Conservation (phyloP, 2,888 invertebrate species). For the Watsonalla cultraria region DNA sequence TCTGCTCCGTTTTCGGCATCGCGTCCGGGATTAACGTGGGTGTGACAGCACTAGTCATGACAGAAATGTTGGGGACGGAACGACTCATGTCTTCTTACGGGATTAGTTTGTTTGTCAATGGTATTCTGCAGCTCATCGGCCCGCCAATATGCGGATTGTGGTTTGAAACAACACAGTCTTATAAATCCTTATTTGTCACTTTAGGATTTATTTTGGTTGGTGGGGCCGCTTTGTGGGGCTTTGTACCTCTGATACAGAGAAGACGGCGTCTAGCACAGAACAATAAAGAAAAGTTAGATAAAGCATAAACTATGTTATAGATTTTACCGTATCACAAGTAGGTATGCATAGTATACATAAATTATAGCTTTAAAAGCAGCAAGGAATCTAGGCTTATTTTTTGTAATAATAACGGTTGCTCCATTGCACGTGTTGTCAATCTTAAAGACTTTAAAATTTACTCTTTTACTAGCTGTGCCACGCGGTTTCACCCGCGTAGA, state of each 20-base stretch:
- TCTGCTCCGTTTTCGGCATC: conserved; percentile 88
- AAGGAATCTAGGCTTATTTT: too few relatives aligned
- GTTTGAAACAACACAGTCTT: conserved; percentile 81
- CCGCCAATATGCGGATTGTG: conserved; percentile 90
- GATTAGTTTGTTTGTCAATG: conserved; percentile 90
- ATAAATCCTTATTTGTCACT: conserved; percentile 85
- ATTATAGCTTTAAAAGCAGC: too few relatives aligned
- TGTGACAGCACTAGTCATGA: conserved; percentile 92
- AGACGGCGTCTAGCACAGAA: conserved; percentile 38
- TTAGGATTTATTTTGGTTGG: conserved; percentile 85
- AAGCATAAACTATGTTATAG: conserved; percentile 27
- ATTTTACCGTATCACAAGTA: too few relatives aligned
- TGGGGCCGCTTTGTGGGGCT: conserved; percentile 86
- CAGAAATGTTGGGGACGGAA: conserved; percentile 91
- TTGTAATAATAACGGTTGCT: too few relatives aligned
- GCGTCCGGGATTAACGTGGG: conserved; percentile 92
- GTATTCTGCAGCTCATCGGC: conserved; percentile 87
- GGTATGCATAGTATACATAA: too few relatives aligned
- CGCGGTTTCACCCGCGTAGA: too few relatives aligned
- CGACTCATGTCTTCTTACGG: conserved; percentile 92
- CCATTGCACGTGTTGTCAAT: too few relatives aligned
- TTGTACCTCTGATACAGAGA: conserved; percentile 84
- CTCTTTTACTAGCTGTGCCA: too few relatives aligned
- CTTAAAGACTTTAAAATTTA: too few relatives aligned
- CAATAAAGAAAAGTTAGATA: conserved; percentile 23